phyloP scores from a whole-genome alignment of 2,888 invertebrate species.

The Cybosia mesomella region DNA sequence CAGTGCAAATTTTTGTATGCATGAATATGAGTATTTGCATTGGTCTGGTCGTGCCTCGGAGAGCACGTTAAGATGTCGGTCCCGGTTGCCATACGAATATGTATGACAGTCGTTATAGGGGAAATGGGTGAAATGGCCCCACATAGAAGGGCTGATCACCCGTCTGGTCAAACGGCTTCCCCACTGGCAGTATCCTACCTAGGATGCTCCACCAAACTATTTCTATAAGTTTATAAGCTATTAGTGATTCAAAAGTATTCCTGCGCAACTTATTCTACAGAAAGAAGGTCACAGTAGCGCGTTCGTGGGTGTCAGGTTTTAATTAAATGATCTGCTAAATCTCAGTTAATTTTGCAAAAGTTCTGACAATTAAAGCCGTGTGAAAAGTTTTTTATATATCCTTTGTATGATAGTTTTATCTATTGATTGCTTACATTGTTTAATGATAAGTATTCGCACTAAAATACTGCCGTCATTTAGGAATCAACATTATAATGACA shows the following conservation, averaged over 20 bases:
- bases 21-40: no score
- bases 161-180: no score
- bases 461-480: background rate
- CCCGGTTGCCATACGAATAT: no score
- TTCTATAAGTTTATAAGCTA: no score
- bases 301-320: background rate
- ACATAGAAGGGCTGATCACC: no score
- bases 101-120: no score
- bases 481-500: background rate
- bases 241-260: background rate
- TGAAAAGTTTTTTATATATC: constrained; percentile 29
- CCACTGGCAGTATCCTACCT: no score
- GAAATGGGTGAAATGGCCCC: no score
- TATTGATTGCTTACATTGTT: constrained; percentile 6
- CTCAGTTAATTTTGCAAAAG: background rate
- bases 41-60: no score
- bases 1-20: no score
- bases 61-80: no score
- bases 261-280: constrained; percentile 15
- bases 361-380: constrained; percentile 31
- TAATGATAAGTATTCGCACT: background rate
- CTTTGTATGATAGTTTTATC: constrained; percentile 25
- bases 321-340: background rate
- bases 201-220: no score
- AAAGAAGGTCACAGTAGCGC: constrained; percentile 6